Evolutionary conservation across 2,113 vertebrate genomes (phyloP), one percentile per base, ranked within the genome.

Genomic region (Phycodurus eques): DNA sequence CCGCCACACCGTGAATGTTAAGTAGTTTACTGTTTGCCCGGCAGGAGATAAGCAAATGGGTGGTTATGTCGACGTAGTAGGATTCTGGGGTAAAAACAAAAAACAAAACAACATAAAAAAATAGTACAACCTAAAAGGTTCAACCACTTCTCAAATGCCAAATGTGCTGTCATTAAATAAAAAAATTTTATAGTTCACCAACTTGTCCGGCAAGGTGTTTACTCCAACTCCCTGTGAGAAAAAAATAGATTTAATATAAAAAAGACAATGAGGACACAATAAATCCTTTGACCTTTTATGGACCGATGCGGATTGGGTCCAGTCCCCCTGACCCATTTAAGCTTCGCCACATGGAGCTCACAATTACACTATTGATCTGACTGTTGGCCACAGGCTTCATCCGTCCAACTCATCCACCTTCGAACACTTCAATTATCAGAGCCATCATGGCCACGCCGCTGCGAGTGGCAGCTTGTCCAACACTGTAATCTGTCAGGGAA

Each of bases 351-450:
- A 90, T 87, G 88, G 66, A 87, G 82, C 90, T 81, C 73, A 88
- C 80, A 70, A 90, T 90, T 88, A 88, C 83, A 79, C 80, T 88
- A 92, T 90, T 87, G 91, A 90, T 92, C 83, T 85, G 82, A 89
- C 84, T 87, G 90, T 86, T 87, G 74, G 76, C 84, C 43, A 27
- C 27, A 64, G 72, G 82, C 86, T 88, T 90, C 90, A 91, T 90
- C 90, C 83, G 84, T 89, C 87, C 87, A 81, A 79, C 77, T 83
- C 80, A 83, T 88, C 88, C 85, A 85, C 83, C 86, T 80, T 84
- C 83, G 85, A 91, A 87, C 88, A 88, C 89, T 92, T 89, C 90
- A 92, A 90, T 93, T 92, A 92, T 92, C 88, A 90, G 84, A 92
- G 87, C 81, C 87, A 87, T 91, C 89, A 87, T 81, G 81, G 85